phyloP scores from a whole-genome alignment of 2,797 vertebrate species.

The Eulemur mongoz region DNA sequence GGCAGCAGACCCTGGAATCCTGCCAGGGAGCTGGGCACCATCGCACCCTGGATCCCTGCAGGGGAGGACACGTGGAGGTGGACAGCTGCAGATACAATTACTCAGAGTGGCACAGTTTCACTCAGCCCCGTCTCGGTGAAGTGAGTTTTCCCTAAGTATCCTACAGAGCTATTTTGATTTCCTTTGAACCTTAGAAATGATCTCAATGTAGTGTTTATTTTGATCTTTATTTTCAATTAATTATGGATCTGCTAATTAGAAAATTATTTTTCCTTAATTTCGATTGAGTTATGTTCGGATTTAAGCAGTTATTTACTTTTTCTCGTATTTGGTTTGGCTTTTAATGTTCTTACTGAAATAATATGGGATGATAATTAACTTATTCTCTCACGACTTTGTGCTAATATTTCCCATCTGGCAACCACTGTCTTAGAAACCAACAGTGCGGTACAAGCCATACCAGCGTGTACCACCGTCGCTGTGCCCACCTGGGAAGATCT shows the following conservation, averaged over 20 bases:
- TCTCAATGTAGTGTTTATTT: not conserved
- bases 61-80: slow-evolving; percentile 76
- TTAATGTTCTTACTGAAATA: not conserved
- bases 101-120: slow-evolving; percentile 87
- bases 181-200: not conserved
- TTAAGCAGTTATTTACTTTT: slow-evolving; percentile 10
- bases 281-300: not conserved
- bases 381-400: not conserved
- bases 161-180: not conserved
- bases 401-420: not conserved
- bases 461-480: not conserved
- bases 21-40: slow-evolving; percentile 5
- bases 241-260: not conserved
- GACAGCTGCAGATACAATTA: slow-evolving; percentile 82
- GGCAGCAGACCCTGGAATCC: slow-evolving; percentile 73
- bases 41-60: slow-evolving; percentile 47
- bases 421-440: not conserved
- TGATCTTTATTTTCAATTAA: not conserved
- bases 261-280: not conserved
- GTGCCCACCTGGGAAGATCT: not conserved
- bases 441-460: not conserved
- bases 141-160: slow-evolving; percentile 79
- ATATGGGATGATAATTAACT: not conserved
- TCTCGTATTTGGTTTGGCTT: not conserved
- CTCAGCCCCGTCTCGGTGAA: slow-evolving; percentile 85